Conservation (phyloP, 2,113 vertebrate genomes). For the Cercocebus atys region DNA sequence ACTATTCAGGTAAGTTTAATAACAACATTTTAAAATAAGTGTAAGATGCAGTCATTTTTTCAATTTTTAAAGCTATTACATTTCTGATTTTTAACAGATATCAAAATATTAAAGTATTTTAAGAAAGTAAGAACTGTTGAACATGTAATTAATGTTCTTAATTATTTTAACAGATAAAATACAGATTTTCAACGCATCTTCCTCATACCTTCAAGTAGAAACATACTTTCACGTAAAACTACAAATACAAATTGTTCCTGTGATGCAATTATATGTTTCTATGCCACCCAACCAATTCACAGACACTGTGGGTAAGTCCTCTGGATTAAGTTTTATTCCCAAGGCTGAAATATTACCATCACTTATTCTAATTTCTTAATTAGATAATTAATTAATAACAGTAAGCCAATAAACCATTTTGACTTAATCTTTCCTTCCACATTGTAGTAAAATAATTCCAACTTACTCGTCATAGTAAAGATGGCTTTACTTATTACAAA, state of each 20-base stretch:
- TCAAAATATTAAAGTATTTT: background rate
- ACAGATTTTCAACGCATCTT: constrained; percentile 68
- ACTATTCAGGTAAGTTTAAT: constrained; percentile 74
- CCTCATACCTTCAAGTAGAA: constrained; percentile 71
- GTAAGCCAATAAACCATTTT: background rate
- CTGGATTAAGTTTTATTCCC: background rate
- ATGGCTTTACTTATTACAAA: background rate
- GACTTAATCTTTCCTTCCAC: background rate
- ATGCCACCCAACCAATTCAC: constrained; percentile 65
- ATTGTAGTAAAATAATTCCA: background rate
- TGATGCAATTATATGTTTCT: constrained; percentile 79
- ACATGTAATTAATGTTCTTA: background rate
- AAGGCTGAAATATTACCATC: background rate
- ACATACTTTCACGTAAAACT: constrained; percentile 65
- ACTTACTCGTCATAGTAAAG: background rate
- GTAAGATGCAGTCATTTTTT: background rate
- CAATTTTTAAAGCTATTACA: background rate
- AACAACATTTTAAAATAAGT: background rate
- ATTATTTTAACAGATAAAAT: constrained; percentile 70
- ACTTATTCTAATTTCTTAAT: background rate
- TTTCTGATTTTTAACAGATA: background rate
- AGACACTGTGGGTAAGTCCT: constrained; percentile 75
- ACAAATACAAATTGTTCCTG: constrained; percentile 62
- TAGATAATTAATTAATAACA: background rate
- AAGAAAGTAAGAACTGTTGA: constrained; percentile 18